Evolutionary conservation across 2,113 vertebrate species (phyloP), one percentile per base, ranked within the genome.

Genomic region (Pedetes capensis): DNA sequence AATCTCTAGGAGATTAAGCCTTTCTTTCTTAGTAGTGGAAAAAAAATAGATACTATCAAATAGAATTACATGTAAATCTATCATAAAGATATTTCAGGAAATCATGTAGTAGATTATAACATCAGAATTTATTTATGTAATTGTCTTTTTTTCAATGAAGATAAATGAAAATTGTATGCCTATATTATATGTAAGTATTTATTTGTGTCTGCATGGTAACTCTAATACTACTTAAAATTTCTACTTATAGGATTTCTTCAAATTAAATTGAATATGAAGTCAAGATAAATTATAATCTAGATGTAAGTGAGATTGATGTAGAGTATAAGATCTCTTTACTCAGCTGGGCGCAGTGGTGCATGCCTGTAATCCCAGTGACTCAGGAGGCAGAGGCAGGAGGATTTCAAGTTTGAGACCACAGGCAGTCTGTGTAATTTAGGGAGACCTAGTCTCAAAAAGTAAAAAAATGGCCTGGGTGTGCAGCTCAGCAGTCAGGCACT

Each of bases 61-160:
- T 57, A 69, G 47, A 72, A 64, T 39, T 79, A 86, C 86, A 95
- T 78, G 61, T 74, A 81, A 93, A 91, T 85, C 59, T 93, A 89
- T 39, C 51, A 63, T 66, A n/a, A 89, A 93, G 68, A 39, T 0
- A 12, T 87, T 59, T 85, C 6, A 64, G 63, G 7, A 39, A 82
- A n/a, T 71, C 13, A 44, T 32, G 5, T 39, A 68, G 37, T 85
- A 14, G 20, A 80, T 69, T 76, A 63, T 80, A 93, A 63, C 6
- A 44, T n/a, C 37, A 80, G 63, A 91, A 84, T 71, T 49, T 8
- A 80, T 75, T 25, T 84, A 23, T 59, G 4, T 79, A 27, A 66
- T 63, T 93, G 89, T 91, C 11, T 63, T 53, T 71, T 63, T 85
- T 39, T 1, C 3, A 74, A 51, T n/a, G 83, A 93, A 76, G 57